Conservation (phyloP, 2,888 invertebrate genomes). For the Amphipoea oculea region DNA sequence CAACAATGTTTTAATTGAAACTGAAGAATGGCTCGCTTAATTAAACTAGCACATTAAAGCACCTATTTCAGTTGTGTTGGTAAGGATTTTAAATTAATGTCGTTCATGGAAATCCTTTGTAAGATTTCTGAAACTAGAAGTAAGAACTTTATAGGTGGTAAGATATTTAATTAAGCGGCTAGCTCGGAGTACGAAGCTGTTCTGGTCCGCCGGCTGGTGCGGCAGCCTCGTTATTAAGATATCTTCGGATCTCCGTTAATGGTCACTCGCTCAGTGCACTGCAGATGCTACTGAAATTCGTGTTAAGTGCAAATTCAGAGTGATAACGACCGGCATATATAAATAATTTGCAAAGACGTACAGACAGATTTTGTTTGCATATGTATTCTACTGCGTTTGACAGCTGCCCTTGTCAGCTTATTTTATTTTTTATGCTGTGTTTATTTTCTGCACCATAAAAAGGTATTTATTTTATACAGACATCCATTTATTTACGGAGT, state of each 20-base stretch:
- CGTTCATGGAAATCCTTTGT: slow-evolving; percentile 27
- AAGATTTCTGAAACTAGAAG: slow-evolving; percentile 30
- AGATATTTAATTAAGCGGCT: slow-evolving; percentile 57
- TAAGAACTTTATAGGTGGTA: slow-evolving; percentile 17
- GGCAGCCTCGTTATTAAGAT: slow-evolving; percentile 61
- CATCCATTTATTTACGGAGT: background rate
- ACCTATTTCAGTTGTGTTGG: background rate
- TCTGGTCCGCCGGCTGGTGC: slow-evolving; percentile 36
- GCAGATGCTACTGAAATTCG: slow-evolving; percentile 57
- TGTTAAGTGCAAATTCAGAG: slow-evolving; percentile 47
- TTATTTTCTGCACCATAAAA: slow-evolving; percentile 11
- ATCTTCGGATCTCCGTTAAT: slow-evolving; percentile 61
- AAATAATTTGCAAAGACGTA: slow-evolving; percentile 56
- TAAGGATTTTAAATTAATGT: slow-evolving; percentile 25
- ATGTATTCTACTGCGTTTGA: slow-evolving; percentile 44
- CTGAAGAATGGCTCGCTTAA: slow-evolving; percentile 5
- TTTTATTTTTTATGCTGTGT: slow-evolving; percentile 2
- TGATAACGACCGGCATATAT: slow-evolving; percentile 61
- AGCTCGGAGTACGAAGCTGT: slow-evolving; percentile 21
- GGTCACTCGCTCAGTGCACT: slow-evolving; percentile 55
- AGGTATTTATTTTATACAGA: slow-evolving; percentile 8
- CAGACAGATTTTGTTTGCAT: slow-evolving; percentile 30
- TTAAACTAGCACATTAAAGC: slow-evolving; percentile 27
- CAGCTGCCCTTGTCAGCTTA: slow-evolving; percentile 26
- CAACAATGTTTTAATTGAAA: slow-evolving; percentile 10